Base-by-base conservation (phyloP, 2,113 vertebrate species). In the Dissostichus mawsoni region DNA sequence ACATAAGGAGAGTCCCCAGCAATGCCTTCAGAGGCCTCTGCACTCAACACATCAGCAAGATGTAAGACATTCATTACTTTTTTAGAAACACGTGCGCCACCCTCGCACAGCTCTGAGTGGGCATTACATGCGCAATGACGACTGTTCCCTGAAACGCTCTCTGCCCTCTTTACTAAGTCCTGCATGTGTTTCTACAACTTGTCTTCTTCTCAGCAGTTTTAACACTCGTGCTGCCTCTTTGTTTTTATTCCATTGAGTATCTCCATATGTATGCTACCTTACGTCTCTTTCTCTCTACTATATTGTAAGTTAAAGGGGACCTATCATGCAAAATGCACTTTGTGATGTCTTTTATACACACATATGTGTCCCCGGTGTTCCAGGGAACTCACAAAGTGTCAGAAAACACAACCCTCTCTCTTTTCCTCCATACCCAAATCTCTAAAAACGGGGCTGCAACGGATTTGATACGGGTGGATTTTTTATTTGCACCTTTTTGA, bases 11-110 rank as follows among this genome's bases (percentile, higher is more conserved):
- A 33, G 89, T 95, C 73, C 95, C 92, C 9, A 85, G 87, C 76
- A 94, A 95, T 53, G 93, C 94, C 61, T 95, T 95, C 90, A 87
- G 83, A 64, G 94, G 94, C 83, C 91, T 94, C 82, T 92, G 93
- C 89, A 92, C 63, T 81, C 83, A 90, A 62, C 89, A 90, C 13
- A 93, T 95, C 65, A 25, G 3, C 1, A 87, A 93, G 56, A 91
- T 95, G 95, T 95, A 84, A 93, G 94, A 51, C 12, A 67, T 67
- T 83, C 65, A 44, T 69, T 53, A 23, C 56, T 29, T 81, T 63
- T 81, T 67, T 57, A 69, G 61, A 77, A 65, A 73, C 63, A 51
- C 17, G 11, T 23, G 1, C 80, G 16, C 68, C 83, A 66, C 76
- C 62, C 76, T 80, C 79, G 75, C 69, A 76, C 56, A 11, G 69